phyloP scores from a whole-genome alignment of 2,888 invertebrate species.

The Trichopoda pennipes region DNA sequence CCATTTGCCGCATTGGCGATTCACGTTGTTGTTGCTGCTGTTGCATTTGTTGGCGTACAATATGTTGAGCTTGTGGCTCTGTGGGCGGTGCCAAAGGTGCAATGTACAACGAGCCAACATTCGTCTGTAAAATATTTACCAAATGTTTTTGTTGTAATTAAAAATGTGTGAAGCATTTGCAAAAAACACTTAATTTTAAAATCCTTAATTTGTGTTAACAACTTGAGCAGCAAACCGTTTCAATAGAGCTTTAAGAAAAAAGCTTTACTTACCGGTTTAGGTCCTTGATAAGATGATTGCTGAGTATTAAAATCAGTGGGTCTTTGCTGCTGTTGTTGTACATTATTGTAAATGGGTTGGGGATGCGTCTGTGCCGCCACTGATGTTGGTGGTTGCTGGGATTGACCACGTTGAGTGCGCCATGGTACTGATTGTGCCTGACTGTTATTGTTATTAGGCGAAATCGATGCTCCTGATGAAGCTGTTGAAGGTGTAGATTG shows the following conservation, averaged over 20 bases:
- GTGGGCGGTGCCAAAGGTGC: slow-evolving; percentile 82
- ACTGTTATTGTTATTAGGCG: slow-evolving; percentile 69
- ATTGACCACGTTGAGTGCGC: slow-evolving; percentile 77
- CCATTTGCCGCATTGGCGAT: slow-evolving; percentile 83
- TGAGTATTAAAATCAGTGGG: slow-evolving; percentile 74
- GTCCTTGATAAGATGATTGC: slow-evolving; percentile 72
- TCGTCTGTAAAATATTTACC: slow-evolving; percentile 72
- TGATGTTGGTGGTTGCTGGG: slow-evolving; percentile 70
- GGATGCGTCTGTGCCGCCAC: slow-evolving; percentile 72
- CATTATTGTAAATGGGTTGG: slow-evolving; percentile 76
- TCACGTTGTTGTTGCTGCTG: slow-evolving; percentile 75
- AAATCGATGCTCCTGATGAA: slow-evolving; percentile 67
- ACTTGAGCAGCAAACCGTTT: too few species aligned
- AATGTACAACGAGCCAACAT: slow-evolving; percentile 83
- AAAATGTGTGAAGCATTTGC: slow-evolving; percentile 26
- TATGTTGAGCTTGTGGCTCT: slow-evolving; percentile 77
- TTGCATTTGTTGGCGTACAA: slow-evolving; percentile 77
- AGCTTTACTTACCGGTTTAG: slow-evolving; percentile 74
- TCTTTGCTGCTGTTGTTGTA: slow-evolving; percentile 73
- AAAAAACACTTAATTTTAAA: neutral
- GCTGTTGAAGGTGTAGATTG: slow-evolving; percentile 71
- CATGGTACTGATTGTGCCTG: slow-evolving; percentile 75
- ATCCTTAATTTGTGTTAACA: too few species aligned
- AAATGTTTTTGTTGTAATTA: slow-evolving; percentile 22
- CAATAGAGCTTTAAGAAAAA: neutral